phyloP scores from a whole-genome alignment of 2,113 vertebrate species.

The Delphinapterus leucas region DNA sequence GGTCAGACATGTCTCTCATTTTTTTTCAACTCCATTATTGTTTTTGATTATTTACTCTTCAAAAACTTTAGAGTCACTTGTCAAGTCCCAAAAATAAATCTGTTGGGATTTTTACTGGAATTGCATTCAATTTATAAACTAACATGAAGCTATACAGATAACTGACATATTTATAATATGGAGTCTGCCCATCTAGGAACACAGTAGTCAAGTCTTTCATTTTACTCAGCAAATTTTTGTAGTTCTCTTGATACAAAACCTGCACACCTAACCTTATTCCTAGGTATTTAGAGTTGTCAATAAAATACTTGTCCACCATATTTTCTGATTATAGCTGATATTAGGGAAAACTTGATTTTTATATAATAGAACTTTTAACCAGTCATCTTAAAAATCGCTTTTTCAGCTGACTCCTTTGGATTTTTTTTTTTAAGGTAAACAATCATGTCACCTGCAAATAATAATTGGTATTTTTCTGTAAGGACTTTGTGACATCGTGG shows the following conservation, averaged over 20 bases:
- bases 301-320: not conserved
- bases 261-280: not conserved
- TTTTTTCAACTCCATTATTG: not conserved
- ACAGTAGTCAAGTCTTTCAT: not conserved
- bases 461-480: not conserved
- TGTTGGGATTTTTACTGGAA: not conserved
- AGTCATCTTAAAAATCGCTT: not conserved
- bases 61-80: slow-evolving; percentile 11
- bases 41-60: slow-evolving; percentile 15
- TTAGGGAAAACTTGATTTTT: not conserved
- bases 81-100: slow-evolving; percentile 28
- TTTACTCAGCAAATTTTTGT: not conserved
- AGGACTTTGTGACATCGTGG: not conserved
- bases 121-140: not conserved
- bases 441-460: not conserved
- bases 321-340: not conserved
- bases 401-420: not conserved
- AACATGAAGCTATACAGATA: not conserved
- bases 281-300: not conserved
- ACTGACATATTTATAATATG: not conserved
- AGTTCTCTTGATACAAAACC: not conserved
- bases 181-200: not conserved
- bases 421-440: not conserved
- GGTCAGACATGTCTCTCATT: not conserved
- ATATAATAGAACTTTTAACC: not conserved